phyloP scores from a whole-genome alignment of 2,888 invertebrate species.

The Galerucella pusilla region DNA sequence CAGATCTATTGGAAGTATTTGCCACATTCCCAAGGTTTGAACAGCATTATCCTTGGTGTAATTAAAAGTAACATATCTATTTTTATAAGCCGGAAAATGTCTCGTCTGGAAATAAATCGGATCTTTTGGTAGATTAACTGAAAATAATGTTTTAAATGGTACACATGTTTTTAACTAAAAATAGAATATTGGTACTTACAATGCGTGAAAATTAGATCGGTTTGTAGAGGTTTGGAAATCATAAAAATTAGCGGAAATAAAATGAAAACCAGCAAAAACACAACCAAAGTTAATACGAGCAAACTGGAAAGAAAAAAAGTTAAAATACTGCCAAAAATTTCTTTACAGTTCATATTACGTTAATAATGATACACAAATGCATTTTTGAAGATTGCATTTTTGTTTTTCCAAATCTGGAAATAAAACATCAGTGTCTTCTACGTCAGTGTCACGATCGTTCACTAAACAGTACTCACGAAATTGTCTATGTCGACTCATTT shows the following conservation, averaged over 20 bases:
- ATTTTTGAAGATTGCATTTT: constrained; percentile 32
- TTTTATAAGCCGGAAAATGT: constrained; percentile 72
- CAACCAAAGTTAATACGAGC: constrained; percentile 37
- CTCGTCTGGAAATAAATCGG: constrained; percentile 57
- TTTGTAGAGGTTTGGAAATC: constrained; percentile 75
- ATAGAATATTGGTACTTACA: constrained; percentile 69
- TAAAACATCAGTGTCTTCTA: constrained; percentile 35
- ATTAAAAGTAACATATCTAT: constrained; percentile 72
- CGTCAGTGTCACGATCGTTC: constrained; percentile 42
- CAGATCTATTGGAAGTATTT: constrained; percentile 78
- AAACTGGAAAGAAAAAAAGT: constrained; percentile 44
- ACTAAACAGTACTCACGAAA: constrained; percentile 49
- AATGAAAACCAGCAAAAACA: constrained; percentile 71
- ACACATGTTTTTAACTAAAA: constrained; percentile 2
- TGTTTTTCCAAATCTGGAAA: constrained; percentile 21
- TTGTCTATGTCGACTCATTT: constrained; percentile 26
- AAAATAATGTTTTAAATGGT: constrained; percentile 32
- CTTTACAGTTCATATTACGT: constrained; percentile 37
- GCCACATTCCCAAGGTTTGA: constrained; percentile 74
- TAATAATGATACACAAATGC: constrained; percentile 31
- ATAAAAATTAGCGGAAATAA: constrained; percentile 78
- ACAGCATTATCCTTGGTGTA: constrained; percentile 54
- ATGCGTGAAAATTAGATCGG: constrained; percentile 77
- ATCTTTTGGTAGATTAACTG: constrained; percentile 52
- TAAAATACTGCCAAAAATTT: constrained; percentile 2